Conservation (phyloP, 2,888 invertebrate species). For the Torymus tubicola region DNA sequence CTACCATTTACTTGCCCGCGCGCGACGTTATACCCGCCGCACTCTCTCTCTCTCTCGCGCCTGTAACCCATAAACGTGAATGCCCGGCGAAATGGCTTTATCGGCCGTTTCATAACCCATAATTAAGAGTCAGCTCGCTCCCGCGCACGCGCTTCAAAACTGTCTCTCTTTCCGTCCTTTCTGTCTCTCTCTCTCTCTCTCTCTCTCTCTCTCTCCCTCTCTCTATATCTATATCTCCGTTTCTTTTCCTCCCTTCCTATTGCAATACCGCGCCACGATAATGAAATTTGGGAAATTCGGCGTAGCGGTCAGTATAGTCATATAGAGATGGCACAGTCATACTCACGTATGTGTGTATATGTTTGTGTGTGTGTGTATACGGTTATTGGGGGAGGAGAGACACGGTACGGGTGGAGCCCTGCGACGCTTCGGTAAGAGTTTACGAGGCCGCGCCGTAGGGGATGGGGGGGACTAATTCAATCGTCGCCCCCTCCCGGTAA, state of each 20-base stretch:
- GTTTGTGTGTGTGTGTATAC: slow-evolving; percentile 1
- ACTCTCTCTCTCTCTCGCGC: no score
- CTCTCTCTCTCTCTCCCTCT: background rate
- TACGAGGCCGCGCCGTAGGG: slow-evolving; percentile 66
- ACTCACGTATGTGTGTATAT: background rate
- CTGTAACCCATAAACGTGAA: slow-evolving; percentile 34
- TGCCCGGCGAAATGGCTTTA: slow-evolving; percentile 23
- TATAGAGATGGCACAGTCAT: no score
- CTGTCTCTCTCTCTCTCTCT: background rate
- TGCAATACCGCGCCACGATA: slow-evolving; percentile 33
- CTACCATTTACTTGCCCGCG: no score
- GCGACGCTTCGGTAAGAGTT: slow-evolving; percentile 74
- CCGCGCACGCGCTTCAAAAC: slow-evolving; percentile 24
- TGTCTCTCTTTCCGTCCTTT: slow-evolving; percentile 1
- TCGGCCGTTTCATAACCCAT: slow-evolving; percentile 47
- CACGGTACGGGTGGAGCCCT: slow-evolving; percentile 74
- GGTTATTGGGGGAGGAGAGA: slow-evolving; percentile 53
- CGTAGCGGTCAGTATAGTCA: slow-evolving; percentile 12
- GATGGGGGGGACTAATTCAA: slow-evolving; percentile 72
- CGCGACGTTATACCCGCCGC: background rate
- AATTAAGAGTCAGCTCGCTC: slow-evolving; percentile 40
- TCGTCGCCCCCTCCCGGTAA: slow-evolving; percentile 68
- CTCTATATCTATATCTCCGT: background rate
- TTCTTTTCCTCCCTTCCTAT: background rate
- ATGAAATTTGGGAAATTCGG: slow-evolving; percentile 45